Conservation (phyloP, 1,140 invertebrate genomes). For the Plodia interpunctella region DNA sequence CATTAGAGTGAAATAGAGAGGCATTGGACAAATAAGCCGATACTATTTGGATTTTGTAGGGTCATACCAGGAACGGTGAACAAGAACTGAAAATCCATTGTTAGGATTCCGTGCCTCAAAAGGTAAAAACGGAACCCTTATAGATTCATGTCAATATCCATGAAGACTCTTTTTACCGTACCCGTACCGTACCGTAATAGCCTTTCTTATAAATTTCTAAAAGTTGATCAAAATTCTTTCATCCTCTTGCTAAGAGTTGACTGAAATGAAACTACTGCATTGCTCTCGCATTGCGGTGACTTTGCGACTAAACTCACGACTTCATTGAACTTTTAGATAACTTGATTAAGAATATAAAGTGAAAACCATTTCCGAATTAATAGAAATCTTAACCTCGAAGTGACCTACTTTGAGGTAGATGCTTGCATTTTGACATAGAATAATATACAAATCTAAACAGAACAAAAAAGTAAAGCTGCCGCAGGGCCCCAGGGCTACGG, state of each 20-base stretch:
- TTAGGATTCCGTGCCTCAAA: too few relatives aligned
- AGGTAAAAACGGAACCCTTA: too few relatives aligned
- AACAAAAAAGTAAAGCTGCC: too few relatives aligned
- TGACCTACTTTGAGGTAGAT: neutral
- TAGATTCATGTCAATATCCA: too few relatives aligned
- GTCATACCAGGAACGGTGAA: too few relatives aligned
- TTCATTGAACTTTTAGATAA: neutral
- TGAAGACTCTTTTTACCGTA: too few relatives aligned
- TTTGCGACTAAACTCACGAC: neutral
- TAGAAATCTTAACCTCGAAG: neutral
- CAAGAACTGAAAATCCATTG: too few relatives aligned
- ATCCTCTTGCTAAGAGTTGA: neutral
- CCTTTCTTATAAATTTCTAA: neutral
- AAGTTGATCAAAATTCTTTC: neutral
- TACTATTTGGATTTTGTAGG: conserved; percentile 14
- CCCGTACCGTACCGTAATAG: too few relatives aligned
- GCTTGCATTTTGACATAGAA: too few relatives aligned
- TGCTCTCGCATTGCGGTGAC: neutral
- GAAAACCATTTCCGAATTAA: neutral
- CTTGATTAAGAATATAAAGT: neutral
- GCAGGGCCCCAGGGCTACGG: too few relatives aligned
- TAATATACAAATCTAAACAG: too few relatives aligned
- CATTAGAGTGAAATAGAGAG: conserved; percentile 40
- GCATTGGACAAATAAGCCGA: conserved; percentile 30
- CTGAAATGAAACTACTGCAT: neutral